These are phyloP conservation scores for Ornithoptera alexandrae DNA, from an alignment of 2,888 invertebrate species.

Conservation along the genomic window DNA sequence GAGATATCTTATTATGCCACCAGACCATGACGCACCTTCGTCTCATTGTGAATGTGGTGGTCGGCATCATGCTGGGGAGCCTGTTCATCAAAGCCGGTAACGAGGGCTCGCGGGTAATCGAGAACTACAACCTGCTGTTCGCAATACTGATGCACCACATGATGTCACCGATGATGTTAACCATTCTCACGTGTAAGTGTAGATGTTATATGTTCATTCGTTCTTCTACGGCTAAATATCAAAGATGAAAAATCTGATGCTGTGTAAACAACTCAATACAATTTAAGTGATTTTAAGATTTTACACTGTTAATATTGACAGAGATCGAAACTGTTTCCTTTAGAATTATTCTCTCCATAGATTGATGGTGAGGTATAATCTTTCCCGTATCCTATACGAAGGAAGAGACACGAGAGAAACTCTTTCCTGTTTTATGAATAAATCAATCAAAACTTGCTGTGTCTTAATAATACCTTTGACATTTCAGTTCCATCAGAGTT, in stretches of 20 bases:
- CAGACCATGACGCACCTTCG: slow-evolving; percentile 89
- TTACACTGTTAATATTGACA: too few relatives aligned
- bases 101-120: slow-evolving; percentile 87
- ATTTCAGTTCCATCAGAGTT: slow-evolving; percentile 89
- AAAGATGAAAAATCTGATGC: too few relatives aligned
- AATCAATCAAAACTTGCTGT: too few relatives aligned
- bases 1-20: slow-evolving; percentile 35
- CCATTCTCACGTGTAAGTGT: slow-evolving; percentile 89
- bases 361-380: too few relatives aligned
- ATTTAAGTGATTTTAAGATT: too few relatives aligned
- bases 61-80: slow-evolving; percentile 88
- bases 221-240: not conserved
- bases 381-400: too few relatives aligned
- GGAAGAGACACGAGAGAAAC: too few relatives aligned
- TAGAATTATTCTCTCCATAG: too few relatives aligned
- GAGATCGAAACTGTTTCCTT: too few relatives aligned
- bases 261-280: too few relatives aligned
- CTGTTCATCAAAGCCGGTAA: slow-evolving; percentile 87
- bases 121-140: slow-evolving; percentile 93
- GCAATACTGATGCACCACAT: slow-evolving; percentile 95
- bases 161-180: slow-evolving; percentile 95
- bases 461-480: not conserved
- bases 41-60: slow-evolving; percentile 85
- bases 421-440: too few relatives aligned
- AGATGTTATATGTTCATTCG: not conserved